Base-by-base conservation (phyloP, 2,888 invertebrate species). In the Diaphora mendica region DNA sequence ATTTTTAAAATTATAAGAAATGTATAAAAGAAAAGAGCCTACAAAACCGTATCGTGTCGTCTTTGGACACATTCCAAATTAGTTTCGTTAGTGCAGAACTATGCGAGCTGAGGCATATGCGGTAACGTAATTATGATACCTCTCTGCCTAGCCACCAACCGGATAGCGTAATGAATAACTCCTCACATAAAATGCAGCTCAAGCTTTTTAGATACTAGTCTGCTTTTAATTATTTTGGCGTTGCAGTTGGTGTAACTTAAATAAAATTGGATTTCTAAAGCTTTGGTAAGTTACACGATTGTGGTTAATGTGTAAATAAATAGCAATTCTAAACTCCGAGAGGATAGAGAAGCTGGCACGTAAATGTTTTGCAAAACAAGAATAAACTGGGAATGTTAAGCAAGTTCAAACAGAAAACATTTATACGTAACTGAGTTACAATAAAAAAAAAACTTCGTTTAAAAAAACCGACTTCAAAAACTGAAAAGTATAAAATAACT, bases 41-140 rank as follows among this genome's bases (percentile, higher is more conserved):
- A 8, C 8, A 48, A 69, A 69, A 62, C 23, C 88, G 90, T 91
- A 64, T 64, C 86, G 88, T 80, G n/a, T 35, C 7, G 11, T 48
- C 70, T 81, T 87, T 82, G 93, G 86, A 77, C 26, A 80, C 84
- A 44, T 20, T 70, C 82, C 91, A n/a, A 93, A 94, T 94, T 94
- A 91, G 93, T 93, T 93, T 94, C 91, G 93, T 94, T 94, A 92
- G 87, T 74, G 77, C 84, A 81, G 76, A 88, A 89, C 89, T 87
- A 88, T 86, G 88, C 86, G 85, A 83, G 75, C 73, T 80, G 73
- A 70, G 79, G 74, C 77, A 76, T 73, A 75, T 79, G 84, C 86
- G 86, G 88, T 89, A 90, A 91, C 87, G 88, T 89, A 89, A 91
- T 92, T 91, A 92, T 84, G 84, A 87, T 84, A 86, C 86, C 77